Evolutionary conservation across 2,888 invertebrate genomes (phyloP).

Genomic region (Leucania comma): DNA sequence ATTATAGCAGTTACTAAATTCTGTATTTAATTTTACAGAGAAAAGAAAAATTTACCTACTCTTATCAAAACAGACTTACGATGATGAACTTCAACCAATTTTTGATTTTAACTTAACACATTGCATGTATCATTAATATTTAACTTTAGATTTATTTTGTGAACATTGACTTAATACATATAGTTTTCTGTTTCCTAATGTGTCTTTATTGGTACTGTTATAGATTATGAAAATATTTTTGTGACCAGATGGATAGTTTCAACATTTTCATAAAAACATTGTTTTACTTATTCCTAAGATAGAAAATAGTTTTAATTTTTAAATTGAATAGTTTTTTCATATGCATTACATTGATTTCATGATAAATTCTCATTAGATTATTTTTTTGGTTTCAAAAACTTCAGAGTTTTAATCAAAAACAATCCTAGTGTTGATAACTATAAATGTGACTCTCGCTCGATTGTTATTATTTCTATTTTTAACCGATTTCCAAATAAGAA

Average conservation of each 20-base stretch:
- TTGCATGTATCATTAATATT: constrained; percentile 44
- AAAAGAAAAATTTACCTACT: constrained; percentile 47
- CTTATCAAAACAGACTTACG: constrained; percentile 47
- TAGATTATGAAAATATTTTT: not conserved
- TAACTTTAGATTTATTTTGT: constrained; percentile 36
- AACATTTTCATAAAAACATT: too few species aligned
- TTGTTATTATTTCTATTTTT: too few species aligned
- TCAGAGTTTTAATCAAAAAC: not conserved
- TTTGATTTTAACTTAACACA: constrained; percentile 24
- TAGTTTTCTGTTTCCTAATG: constrained; percentile 8
- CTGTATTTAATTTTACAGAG: constrained; percentile 61
- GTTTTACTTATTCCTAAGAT: not conserved
- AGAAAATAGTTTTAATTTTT: not conserved
- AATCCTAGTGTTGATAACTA: not conserved
- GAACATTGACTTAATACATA: constrained; percentile 31
- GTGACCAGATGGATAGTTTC: too few species aligned
- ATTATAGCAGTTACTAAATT: constrained; percentile 19
- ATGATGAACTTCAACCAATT: constrained; percentile 37
- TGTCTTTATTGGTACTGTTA: constrained; percentile 26
- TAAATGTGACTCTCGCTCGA: too few species aligned
- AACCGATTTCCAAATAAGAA: too few species aligned
- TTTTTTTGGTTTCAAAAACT: not conserved
- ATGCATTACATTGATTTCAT: not conserved
- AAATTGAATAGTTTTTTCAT: too few species aligned
- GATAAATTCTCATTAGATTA: not conserved